Evolutionary conservation across 2,888 invertebrate species (phyloP).

Genomic region (Drosophila yooni): DNA sequence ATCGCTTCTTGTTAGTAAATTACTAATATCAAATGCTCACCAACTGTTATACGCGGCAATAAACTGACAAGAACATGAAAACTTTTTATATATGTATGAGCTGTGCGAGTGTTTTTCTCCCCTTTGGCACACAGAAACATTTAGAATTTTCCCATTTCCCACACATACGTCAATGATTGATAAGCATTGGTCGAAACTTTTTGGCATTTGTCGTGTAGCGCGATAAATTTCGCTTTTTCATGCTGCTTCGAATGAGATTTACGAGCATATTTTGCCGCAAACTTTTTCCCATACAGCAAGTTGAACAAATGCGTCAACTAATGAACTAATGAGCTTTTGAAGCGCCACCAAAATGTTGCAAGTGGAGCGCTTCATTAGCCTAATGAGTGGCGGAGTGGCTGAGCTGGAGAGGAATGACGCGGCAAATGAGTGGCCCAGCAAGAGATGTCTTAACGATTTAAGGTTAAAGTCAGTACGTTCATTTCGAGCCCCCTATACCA

Average conservation of each 20-base stretch:
- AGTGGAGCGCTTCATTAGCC: constrained; percentile 65
- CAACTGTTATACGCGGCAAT: constrained; percentile 12
- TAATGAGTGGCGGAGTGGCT: constrained; percentile 57
- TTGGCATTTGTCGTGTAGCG: constrained; percentile 70
- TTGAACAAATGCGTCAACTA: constrained; percentile 62
- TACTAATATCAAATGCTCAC: background rate
- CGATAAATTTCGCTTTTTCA: constrained; percentile 72
- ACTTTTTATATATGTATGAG: constrained; percentile 24
- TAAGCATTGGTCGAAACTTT: constrained; percentile 68
- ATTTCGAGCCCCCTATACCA: constrained; percentile 11
- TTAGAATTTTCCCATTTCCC: constrained; percentile 13
- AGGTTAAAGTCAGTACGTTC: constrained; percentile 65
- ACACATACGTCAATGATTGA: constrained; percentile 70
- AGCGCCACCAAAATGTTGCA: constrained; percentile 29
- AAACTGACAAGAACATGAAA: constrained; percentile 19
- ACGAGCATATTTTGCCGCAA: constrained; percentile 76
- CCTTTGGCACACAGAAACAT: background rate
- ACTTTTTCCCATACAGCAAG: constrained; percentile 45
- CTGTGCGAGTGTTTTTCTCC: constrained; percentile 19
- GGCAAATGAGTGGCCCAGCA: constrained; percentile 45
- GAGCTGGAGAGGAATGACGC: constrained; percentile 44
- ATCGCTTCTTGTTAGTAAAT: background rate
- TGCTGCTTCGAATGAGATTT: constrained; percentile 63
- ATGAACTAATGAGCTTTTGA: constrained; percentile 69
- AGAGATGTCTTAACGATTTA: constrained; percentile 57